Base-by-base conservation (phyloP, 2,797 vertebrate genomes). In the Alfaro cultratus region DNA sequence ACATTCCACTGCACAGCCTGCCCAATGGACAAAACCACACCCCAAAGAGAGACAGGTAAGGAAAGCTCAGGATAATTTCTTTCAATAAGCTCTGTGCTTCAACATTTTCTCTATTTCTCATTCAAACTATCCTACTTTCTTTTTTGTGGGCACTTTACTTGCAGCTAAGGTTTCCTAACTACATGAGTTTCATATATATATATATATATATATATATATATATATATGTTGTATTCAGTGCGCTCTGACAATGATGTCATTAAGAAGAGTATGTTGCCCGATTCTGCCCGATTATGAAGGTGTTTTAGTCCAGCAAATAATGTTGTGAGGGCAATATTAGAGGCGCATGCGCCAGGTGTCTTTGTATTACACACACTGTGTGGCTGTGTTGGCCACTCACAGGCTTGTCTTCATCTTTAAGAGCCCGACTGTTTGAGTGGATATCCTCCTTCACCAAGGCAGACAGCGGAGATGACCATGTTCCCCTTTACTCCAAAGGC, bases 31-130 rank as follows among this genome's bases (percentile, higher is more conserved):
- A 99, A 95, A 97, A 95, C 96, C 98, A 98, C 96, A 97, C 97
- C 93, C 96, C 97, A 94, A 97, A 99, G 96, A 98, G 98, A 97
- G 98, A 99, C 97, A 98, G 98, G 98, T 99, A 92, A 26, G 29
- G 21, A n/a, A 31, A 67, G 36, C 53, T 78, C 23, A 18, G 23
- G 5, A 18, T 15, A 26, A 16, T 15, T 29, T 49, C 36, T 39
- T 26, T 67, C n/a, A 11, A 34, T 11, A 55, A 12, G 11, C 79
- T 84, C 74, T 83, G 76, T 78, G 67, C 29, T 15, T 41, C 79
- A 75, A 83, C 75, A 81, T 45, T 51, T 53, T 46, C 5, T 6
- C 72, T 81, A 67, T 80, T 46, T 86, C 67, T 82, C 41, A 78
- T 80, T 88, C 67, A 76, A 84, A 85, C 53, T 43, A 43, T 84